phyloP scores from a whole-genome alignment of 2,113 vertebrate genomes.

The Platysternon megacephalum region DNA sequence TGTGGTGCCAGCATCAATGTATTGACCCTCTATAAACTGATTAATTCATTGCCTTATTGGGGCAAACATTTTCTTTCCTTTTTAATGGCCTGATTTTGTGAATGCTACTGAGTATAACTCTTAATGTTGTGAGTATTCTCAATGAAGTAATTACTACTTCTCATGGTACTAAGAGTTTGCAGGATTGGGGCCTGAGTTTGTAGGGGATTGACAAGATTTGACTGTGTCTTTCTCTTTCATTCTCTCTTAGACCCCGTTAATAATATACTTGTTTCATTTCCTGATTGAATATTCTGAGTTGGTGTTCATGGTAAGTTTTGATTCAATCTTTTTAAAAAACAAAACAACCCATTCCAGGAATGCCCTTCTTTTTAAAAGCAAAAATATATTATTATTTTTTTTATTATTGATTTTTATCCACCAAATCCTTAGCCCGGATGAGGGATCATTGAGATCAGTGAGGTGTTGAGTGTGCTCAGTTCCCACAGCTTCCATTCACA shows the following conservation, averaged over 20 bases:
- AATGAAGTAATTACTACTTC: background rate
- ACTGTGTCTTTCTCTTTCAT: slow-evolving; percentile 37
- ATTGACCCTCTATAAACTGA: background rate
- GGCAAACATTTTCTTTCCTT: background rate
- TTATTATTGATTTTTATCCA: background rate
- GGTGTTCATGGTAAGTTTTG: slow-evolving; percentile 93
- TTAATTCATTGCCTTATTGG: background rate
- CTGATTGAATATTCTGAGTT: slow-evolving; percentile 95
- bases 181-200: background rate
- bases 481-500: background rate
- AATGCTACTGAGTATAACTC: background rate
- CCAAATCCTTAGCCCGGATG: background rate
- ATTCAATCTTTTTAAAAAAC: background rate
- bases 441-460: background rate
- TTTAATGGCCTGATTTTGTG: background rate
- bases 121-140: background rate
- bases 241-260: slow-evolving; percentile 89
- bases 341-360: background rate
- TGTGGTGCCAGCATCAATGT: background rate
- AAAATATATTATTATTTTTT: background rate
- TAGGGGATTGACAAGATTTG: background rate
- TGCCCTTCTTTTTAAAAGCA: background rate
- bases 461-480: background rate
- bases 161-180: background rate
- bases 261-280: slow-evolving; percentile 98